phyloP scores from a whole-genome alignment of 1,140 invertebrate species.

The Eueides isabella region DNA sequence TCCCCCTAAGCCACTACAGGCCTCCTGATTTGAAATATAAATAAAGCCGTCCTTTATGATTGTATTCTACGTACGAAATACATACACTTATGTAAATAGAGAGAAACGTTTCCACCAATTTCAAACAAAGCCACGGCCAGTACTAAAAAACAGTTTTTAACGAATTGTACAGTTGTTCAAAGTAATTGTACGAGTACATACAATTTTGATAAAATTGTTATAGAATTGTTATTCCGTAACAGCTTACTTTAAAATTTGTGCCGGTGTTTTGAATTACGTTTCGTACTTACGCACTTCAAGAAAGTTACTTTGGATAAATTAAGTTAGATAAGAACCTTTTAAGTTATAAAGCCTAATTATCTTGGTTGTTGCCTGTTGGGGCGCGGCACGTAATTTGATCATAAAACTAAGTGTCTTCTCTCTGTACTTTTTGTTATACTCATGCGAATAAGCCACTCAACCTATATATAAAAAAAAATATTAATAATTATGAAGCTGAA shows the following conservation, averaged over 20 bases:
- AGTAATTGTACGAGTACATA: neutral
- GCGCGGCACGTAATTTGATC: slow-evolving; percentile 31
- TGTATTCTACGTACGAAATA: no score
- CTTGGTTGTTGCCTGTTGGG: slow-evolving; percentile 27
- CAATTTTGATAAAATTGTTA: neutral
- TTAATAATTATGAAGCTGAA: neutral
- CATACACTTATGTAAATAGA: no score
- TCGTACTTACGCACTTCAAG: slow-evolving; percentile 1
- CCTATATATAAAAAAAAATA: neutral
- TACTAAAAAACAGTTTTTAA: neutral
- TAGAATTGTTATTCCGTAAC: neutral
- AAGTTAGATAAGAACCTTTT: slow-evolving; percentile 39
- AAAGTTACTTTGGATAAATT: slow-evolving; percentile 36
- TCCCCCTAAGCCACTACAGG: no score
- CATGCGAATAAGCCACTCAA: neutral
- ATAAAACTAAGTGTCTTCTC: slow-evolving; percentile 7
- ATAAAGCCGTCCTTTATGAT: no score
- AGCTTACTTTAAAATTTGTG: slow-evolving; percentile 1
- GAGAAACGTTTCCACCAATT: neutral
- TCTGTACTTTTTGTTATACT: neutral
- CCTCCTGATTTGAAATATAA: no score
- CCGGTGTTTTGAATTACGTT: slow-evolving; percentile 11
- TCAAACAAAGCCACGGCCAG: neutral
- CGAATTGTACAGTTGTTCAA: neutral
- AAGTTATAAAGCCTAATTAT: slow-evolving; percentile 39